A percentile compares a stretch with the other conserved stretches of the same genome.
phyloP scores from a whole-genome alignment of 2,888 invertebrate genomes.

The Syritta pipiens region DNA sequence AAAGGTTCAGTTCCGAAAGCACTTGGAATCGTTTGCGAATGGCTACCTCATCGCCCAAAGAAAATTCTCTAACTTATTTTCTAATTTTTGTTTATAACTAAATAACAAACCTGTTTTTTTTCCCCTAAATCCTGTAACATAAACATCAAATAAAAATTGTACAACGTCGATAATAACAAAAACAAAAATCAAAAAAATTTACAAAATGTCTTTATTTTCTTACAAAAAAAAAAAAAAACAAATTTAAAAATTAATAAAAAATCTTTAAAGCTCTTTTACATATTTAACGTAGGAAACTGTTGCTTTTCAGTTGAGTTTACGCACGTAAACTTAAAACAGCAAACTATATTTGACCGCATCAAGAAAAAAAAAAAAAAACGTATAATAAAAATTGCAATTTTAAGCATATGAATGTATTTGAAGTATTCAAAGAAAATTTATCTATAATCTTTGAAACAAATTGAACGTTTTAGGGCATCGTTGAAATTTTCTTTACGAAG shows the following conservation, averaged over 20 bases:
- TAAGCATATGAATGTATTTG: no score
- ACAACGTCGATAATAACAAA: constrained; percentile 40
- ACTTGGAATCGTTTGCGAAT: no score
- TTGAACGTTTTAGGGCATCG: no score
- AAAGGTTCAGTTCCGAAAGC: no score
- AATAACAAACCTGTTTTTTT: neutral
- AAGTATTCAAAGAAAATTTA: no score
- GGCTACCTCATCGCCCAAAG: no score
- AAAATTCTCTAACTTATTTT: no score
- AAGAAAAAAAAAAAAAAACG: no score
- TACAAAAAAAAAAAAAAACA: constrained; percentile 7
- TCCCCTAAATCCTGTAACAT: neutral
- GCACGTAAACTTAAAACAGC: neutral
- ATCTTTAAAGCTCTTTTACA: constrained; percentile 8
- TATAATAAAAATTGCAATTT: no score
- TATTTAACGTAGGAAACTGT: constrained; percentile 17
- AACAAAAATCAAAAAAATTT: neutral
- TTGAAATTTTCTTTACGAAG: no score
- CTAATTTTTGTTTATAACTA: neutral
- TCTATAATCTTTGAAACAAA: no score
- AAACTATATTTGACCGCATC: neutral
- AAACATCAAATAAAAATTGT: no score
- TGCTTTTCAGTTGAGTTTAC: constrained; percentile 9
- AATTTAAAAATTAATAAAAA: neutral
- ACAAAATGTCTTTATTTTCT: constrained; percentile 29